These are phyloP conservation scores for Nomada goodeniana DNA, from an alignment of 2,888 invertebrate genomes.

Conservation along the genomic window DNA sequence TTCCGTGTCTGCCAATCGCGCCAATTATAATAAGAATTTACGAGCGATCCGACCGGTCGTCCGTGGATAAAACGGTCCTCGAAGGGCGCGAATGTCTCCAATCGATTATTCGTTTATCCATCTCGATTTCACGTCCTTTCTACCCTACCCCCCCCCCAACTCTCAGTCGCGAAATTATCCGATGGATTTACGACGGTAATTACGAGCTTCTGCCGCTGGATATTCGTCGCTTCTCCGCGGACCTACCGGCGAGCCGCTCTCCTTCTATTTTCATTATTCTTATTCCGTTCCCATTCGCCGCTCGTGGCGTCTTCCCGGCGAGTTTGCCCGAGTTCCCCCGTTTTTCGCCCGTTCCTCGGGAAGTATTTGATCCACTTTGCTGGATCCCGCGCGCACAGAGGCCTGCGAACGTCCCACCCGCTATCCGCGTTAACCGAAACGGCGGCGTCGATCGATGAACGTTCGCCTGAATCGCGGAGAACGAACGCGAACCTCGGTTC, in stretches of 20 bases:
- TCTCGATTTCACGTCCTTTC: conserved; percentile 13
- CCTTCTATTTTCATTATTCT: conserved; percentile 53
- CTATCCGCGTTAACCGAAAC: background rate
- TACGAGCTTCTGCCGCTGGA: conserved; percentile 58
- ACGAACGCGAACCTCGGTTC: conserved; percentile 21
- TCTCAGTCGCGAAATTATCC: conserved; percentile 38
- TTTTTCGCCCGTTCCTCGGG: conserved; percentile 30
- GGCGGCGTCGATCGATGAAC: conserved; percentile 15
- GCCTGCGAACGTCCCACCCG: background rate
- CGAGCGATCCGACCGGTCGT: conserved; percentile 63
- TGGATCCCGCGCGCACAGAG: conserved; percentile 3
- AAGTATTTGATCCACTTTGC: conserved; percentile 34
- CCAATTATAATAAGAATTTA: conserved; percentile 81
- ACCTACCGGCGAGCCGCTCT: conserved; percentile 21
- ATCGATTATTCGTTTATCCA: conserved; percentile 36
- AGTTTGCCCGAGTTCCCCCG: conserved; percentile 56
- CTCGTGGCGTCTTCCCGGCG: conserved; percentile 31
- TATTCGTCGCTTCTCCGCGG: conserved; percentile 51
- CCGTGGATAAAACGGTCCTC: conserved; percentile 72
- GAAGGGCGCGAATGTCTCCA: conserved; percentile 41
- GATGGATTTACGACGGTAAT: conserved; percentile 69
- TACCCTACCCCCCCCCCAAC: background rate
- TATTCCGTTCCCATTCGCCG: conserved; percentile 23
- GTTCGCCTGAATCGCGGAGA: conserved; percentile 11
- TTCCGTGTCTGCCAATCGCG: conserved; percentile 67